A percentile compares a stretch with the other conserved stretches of the same genome.
Evolutionary conservation across 2,888 invertebrate genomes (phyloP).

Genomic region (Tenthredo scrophulariae): DNA sequence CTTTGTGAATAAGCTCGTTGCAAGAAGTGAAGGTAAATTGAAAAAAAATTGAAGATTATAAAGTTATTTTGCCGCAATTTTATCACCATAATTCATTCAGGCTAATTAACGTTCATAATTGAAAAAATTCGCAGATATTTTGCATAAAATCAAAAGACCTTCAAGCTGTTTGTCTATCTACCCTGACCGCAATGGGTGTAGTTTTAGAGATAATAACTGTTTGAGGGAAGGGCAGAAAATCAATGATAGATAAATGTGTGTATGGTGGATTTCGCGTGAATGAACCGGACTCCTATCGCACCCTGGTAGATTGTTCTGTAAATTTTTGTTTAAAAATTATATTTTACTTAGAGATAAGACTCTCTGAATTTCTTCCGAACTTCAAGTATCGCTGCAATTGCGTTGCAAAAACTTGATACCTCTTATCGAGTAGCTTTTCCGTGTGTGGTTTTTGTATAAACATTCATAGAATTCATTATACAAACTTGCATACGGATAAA

Average conservation of each 20-base stretch:
- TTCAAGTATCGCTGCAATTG: not conserved
- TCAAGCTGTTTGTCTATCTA: not conserved
- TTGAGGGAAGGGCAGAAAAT: conserved; percentile 12
- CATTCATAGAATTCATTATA: too few species aligned
- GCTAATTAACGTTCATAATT: not conserved
- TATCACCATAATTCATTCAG: not conserved
- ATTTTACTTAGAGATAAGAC: not conserved
- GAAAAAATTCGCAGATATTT: not conserved
- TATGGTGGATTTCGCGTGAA: not conserved
- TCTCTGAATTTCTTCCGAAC: not conserved
- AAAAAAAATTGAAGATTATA: not conserved
- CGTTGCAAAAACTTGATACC: not conserved
- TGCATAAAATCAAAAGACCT: not conserved
- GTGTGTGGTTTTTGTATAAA: too few species aligned
- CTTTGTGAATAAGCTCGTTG: too few species aligned
- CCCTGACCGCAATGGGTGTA: not conserved
- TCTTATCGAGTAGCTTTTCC: too few species aligned
- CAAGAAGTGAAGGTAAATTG: too few species aligned
- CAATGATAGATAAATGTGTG: not conserved
- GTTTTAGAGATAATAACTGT: conserved; percentile 23
- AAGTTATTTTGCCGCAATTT: not conserved
- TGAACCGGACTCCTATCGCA: not conserved
- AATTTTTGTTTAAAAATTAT: not conserved
- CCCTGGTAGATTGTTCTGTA: not conserved
- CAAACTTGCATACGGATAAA: too few species aligned